Conservation (phyloP, 1,140 invertebrate species). For the Phthorimaea operculella region DNA sequence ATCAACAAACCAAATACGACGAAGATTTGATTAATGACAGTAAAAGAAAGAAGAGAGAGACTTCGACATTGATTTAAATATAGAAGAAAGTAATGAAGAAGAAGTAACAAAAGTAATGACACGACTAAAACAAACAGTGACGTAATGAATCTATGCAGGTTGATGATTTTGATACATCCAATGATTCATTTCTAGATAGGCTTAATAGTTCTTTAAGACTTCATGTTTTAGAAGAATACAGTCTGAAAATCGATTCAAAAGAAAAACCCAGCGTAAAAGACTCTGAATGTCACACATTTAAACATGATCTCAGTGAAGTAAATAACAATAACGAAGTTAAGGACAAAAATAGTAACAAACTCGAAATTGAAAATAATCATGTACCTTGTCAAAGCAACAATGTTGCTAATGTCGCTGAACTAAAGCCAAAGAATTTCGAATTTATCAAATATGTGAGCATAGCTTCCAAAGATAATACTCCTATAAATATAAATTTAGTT, state of each 20-base stretch:
- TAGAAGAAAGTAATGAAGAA: neutral
- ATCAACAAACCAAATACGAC: neutral
- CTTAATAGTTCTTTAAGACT: neutral
- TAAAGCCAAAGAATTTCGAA: neutral
- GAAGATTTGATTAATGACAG: neutral
- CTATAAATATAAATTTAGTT: constrained; percentile 9
- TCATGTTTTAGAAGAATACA: neutral
- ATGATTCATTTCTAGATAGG: neutral
- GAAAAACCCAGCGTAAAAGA: too few relatives aligned
- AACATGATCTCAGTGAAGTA: neutral
- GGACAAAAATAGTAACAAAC: neutral
- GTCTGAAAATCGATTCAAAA: neutral
- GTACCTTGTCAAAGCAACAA: neutral
- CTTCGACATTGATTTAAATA: neutral
- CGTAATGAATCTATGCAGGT: neutral
- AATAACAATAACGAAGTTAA: neutral
- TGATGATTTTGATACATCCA: neutral
- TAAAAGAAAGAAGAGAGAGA: neutral
- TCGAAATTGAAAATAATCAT: neutral
- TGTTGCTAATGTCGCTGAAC: neutral
- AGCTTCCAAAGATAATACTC: neutral
- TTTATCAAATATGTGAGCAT: neutral
- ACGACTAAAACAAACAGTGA: neutral
- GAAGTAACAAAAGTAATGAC: neutral
- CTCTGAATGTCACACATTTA: neutral